A percentile compares a stretch with the other conserved stretches of the same genome.
Evolutionary conservation across 2,888 invertebrate genomes (phyloP).

Genomic region (Erannis defoliaria): DNA sequence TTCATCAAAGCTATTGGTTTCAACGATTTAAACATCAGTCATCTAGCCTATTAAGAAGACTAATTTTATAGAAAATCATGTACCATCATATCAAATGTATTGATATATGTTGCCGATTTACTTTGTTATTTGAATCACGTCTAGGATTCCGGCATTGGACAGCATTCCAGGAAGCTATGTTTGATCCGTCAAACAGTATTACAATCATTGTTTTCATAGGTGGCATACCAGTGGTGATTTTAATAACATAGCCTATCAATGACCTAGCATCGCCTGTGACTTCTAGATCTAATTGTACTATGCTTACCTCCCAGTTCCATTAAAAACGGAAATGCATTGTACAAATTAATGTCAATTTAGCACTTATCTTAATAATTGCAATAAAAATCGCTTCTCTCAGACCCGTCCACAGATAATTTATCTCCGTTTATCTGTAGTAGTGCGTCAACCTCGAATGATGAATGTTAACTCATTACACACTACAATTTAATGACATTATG

Average conservation of each 20-base stretch:
- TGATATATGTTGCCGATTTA: not conserved
- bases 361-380: not conserved
- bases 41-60: too few relatives aligned
- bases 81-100: too few relatives aligned
- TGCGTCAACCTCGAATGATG: constrained; percentile 60
- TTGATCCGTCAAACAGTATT: not conserved
- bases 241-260: not conserved
- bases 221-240: not conserved
- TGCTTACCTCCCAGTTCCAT: not conserved
- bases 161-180: not conserved
- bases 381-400: constrained; percentile 9
- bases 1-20: too few relatives aligned
- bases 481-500: constrained; percentile 63
- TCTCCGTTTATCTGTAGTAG: constrained; percentile 24
- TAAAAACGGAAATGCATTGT: not conserved
- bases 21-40: too few relatives aligned
- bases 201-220: not conserved
- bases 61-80: too few relatives aligned
- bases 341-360: not conserved
- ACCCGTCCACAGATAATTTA: constrained; percentile 58
- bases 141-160: not conserved
- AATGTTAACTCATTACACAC: constrained; percentile 65
- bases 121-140: not conserved
- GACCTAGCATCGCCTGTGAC: too few relatives aligned
- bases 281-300: not conserved